These are phyloP conservation scores for Liodrosophila aerea DNA, from an alignment of 2,888 invertebrate species.

Conservation along the genomic window DNA sequence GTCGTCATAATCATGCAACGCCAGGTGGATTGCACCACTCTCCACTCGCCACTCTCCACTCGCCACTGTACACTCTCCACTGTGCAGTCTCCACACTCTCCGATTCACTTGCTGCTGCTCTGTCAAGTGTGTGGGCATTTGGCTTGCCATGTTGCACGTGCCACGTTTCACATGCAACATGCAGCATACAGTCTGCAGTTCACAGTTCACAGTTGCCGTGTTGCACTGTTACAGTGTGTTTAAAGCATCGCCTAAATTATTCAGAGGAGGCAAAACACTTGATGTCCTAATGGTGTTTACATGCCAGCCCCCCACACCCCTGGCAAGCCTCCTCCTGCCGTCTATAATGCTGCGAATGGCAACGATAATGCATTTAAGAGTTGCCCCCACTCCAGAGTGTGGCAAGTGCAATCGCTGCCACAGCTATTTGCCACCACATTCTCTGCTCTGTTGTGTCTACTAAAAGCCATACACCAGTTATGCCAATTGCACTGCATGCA, in stretches of 20 bases:
- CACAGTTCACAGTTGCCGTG: not conserved
- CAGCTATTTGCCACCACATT: no score
- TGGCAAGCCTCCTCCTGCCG: constrained; percentile 20
- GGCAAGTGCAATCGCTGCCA: not conserved
- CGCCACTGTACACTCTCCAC: not conserved
- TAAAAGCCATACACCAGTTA: constrained; percentile 2
- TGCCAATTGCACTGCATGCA: not conserved
- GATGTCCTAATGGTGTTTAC: constrained; percentile 69
- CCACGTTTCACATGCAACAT: constrained; percentile 17
- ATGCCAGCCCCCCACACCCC: constrained; percentile 24
- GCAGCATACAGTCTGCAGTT: constrained; percentile 3
- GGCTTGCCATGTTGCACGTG: not conserved
- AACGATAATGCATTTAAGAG: constrained; percentile 67
- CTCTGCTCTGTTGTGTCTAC: no score
- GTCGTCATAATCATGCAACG: constrained; percentile 44
- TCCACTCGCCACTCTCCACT: not conserved
- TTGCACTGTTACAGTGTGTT: constrained; percentile 32
- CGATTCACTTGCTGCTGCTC: not conserved
- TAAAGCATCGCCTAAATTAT: constrained; percentile 58
- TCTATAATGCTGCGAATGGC: constrained; percentile 65
- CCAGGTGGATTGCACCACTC: constrained; percentile 16
- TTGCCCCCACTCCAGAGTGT: constrained; percentile 12
- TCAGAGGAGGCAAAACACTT: constrained; percentile 63
- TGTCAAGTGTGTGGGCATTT: constrained; percentile 8
- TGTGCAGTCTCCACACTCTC: no score